Percentiles rank a stretch among this genome's conserved stretches.
Conservation (phyloP, 2,113 vertebrate genomes). For the Tupaia chinensis region DNA sequence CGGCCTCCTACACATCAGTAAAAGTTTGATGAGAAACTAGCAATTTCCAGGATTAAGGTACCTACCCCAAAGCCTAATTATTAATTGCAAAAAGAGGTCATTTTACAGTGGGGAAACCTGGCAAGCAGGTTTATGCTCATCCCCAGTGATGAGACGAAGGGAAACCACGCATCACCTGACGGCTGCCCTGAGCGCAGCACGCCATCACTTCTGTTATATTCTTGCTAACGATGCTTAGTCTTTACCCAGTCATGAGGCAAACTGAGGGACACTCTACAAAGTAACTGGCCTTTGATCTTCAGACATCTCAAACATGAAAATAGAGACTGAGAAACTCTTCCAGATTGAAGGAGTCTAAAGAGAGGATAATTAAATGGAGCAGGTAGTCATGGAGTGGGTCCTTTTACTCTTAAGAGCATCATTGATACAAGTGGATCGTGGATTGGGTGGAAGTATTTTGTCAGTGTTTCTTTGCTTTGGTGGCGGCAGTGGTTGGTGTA, state of each 20-base stretch:
- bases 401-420: background rate
- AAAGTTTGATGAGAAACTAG: background rate
- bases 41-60: background rate
- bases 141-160: background rate
- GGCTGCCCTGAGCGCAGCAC: background rate
- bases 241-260: background rate
- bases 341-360: background rate
- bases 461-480: background rate
- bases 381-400: background rate
- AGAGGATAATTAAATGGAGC: background rate
- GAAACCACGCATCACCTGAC: background rate
- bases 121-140: background rate
- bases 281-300: constrained; percentile 10
- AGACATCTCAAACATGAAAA: background rate
- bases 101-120: background rate
- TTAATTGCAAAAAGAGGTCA: background rate
- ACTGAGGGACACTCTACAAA: background rate
- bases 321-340: background rate
- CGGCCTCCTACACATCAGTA: background rate
- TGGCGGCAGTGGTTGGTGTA: background rate
- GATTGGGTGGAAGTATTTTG: background rate
- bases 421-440: background rate
- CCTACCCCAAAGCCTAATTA: background rate
- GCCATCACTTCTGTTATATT: background rate
- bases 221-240: background rate